A percentile compares a stretch with the other conserved stretches of the same genome.
Conservation (phyloP, 2,888 invertebrate species). For the Adineta ricciae region DNA sequence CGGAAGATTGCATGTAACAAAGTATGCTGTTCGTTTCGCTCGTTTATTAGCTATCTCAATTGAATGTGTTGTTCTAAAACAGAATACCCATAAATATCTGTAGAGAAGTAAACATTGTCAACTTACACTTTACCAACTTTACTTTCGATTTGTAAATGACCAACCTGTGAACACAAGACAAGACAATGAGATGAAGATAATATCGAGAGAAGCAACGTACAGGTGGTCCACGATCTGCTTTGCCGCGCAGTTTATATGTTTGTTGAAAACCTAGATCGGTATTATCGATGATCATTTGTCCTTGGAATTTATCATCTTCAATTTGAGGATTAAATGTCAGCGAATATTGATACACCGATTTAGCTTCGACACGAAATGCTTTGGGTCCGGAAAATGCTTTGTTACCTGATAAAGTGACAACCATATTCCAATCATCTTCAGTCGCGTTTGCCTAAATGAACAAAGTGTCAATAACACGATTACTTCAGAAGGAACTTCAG, state of each 20-base stretch:
- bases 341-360: slow-evolving; percentile 1
- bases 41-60: background rate
- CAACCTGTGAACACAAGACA: background rate
- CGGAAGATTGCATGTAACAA: slow-evolving; percentile 39
- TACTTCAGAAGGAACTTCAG: background rate
- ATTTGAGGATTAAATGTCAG: slow-evolving; percentile 7
- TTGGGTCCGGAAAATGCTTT: slow-evolving; percentile 4
- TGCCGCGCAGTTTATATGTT: slow-evolving; percentile 6
- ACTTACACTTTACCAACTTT: slow-evolving; percentile 14
- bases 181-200: background rate
- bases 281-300: background rate
- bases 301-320: slow-evolving; percentile 1
- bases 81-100: background rate
- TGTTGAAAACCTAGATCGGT: background rate
- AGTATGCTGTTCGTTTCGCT: background rate
- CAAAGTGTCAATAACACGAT: background rate
- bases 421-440: background rate
- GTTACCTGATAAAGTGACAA: background rate
- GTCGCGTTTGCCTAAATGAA: background rate
- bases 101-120: background rate
- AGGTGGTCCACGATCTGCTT: slow-evolving; percentile 15
- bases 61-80: background rate
- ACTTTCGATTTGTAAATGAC: slow-evolving; percentile 18
- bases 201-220: background rate
- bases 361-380: background rate